Percentiles rank a stretch among this genome's conserved stretches.
Evolutionary conservation across 2,888 invertebrate species (phyloP).

Genomic region (Merodon equestris): DNA sequence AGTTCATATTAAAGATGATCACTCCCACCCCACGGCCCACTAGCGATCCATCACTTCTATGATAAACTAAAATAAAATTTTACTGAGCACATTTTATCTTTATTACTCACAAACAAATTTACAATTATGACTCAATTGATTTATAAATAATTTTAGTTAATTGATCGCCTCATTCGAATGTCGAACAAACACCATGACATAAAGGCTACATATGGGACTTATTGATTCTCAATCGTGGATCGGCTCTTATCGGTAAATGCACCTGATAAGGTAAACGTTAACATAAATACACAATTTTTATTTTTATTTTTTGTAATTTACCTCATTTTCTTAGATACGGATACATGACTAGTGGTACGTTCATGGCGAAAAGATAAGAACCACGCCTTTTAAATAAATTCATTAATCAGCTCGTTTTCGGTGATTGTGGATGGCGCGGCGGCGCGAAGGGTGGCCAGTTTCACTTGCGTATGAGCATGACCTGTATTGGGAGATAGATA

Average conservation of each 20-base stretch:
- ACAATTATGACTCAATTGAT: background rate
- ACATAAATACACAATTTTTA: background rate
- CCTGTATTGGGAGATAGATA: background rate
- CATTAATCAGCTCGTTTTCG: conserved; percentile 42
- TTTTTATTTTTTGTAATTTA: background rate
- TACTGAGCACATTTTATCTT: too few species aligned
- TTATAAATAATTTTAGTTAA: background rate
- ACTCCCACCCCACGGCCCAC: too few species aligned
- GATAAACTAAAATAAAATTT: too few species aligned
- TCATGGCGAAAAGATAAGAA: conserved; percentile 26
- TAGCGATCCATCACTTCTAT: too few species aligned
- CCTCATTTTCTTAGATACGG: background rate
- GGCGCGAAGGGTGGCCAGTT: background rate
- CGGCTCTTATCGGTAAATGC: background rate
- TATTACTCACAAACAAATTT: background rate
- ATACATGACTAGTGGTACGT: background rate
- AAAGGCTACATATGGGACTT: too few species aligned
- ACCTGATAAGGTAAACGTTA: conserved; percentile 1
- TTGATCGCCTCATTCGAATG: background rate
- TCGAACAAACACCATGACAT: too few species aligned
- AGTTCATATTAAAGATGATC: too few species aligned
- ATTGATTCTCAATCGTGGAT: too few species aligned
- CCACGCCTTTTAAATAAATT: conserved; percentile 55
- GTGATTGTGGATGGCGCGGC: background rate
- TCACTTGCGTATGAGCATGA: background rate